These are phyloP conservation scores for Bombus waltoni DNA, from an alignment of 1,140 invertebrate species.

Conservation along the genomic window DNA sequence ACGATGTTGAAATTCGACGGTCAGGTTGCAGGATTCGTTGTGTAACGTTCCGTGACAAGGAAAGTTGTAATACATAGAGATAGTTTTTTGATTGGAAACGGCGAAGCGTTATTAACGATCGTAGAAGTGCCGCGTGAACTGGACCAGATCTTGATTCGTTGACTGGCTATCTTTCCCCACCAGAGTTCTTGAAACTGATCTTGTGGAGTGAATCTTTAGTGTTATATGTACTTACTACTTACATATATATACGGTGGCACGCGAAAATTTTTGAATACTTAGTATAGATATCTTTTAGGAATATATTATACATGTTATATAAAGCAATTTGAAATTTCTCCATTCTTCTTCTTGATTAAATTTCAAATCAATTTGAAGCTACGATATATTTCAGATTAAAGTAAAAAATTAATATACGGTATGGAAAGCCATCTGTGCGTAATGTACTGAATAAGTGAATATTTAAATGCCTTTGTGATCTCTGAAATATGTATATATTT, in stretches of 20 bases:
- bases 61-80: constrained; percentile 11
- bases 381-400: too few species aligned
- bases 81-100: neutral
- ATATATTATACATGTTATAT: too few species aligned
- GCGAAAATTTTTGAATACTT: too few species aligned
- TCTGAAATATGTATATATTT: too few species aligned
- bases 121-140: neutral
- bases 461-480: neutral
- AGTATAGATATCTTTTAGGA: too few species aligned
- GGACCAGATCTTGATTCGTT: neutral
- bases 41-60: neutral
- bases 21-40: neutral
- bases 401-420: too few species aligned
- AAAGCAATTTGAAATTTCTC: too few species aligned
- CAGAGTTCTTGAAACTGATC: neutral
- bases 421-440: neutral
- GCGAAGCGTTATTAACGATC: neutral
- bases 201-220: neutral
- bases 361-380: too few species aligned
- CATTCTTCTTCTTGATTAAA: too few species aligned
- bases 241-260: too few species aligned
- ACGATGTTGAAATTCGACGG: neutral
- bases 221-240: too few species aligned
- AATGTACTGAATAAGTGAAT: neutral
- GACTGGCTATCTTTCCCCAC: neutral